These are phyloP conservation scores for Myrmophylax atrothorax DNA, from an alignment of 2,113 vertebrate species.

Conservation along the genomic window DNA sequence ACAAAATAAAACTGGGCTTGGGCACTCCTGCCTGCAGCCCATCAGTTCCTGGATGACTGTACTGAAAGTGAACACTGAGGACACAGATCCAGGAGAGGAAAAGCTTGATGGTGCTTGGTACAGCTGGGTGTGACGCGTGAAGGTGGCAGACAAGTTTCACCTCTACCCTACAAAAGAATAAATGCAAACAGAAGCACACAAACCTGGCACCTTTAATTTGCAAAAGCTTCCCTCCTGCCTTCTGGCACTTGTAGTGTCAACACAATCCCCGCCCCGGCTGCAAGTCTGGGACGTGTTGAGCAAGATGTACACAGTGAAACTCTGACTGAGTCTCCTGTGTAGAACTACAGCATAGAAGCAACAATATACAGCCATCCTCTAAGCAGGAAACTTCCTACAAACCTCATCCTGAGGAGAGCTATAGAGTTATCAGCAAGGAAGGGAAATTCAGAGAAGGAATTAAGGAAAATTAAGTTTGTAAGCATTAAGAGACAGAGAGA, in stretches of 20 bases:
- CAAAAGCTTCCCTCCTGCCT: neutral
- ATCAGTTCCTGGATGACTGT: neutral
- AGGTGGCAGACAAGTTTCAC: neutral
- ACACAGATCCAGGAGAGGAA: neutral
- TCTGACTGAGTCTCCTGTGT: neutral
- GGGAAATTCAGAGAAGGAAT: neutral
- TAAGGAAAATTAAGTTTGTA: neutral
- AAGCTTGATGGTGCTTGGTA: accelerated
- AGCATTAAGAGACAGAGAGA: neutral
- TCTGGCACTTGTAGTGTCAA: neutral
- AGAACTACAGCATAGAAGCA: neutral
- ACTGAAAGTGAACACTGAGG: neutral
- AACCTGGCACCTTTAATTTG: neutral
- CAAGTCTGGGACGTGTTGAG: neutral
- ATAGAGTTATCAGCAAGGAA: neutral
- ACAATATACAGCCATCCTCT: accelerated
- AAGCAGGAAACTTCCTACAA: neutral
- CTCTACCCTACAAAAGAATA: neutral
- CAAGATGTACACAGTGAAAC: neutral
- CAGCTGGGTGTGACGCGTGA: accelerated
- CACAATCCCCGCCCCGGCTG: neutral
- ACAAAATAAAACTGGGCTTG: neutral
- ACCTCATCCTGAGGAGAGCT: neutral
- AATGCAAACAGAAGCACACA: neutral
- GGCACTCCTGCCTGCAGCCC: neutral